Conservation (phyloP, 2,797 vertebrate genomes). For the Enteromius anoplus region DNA sequence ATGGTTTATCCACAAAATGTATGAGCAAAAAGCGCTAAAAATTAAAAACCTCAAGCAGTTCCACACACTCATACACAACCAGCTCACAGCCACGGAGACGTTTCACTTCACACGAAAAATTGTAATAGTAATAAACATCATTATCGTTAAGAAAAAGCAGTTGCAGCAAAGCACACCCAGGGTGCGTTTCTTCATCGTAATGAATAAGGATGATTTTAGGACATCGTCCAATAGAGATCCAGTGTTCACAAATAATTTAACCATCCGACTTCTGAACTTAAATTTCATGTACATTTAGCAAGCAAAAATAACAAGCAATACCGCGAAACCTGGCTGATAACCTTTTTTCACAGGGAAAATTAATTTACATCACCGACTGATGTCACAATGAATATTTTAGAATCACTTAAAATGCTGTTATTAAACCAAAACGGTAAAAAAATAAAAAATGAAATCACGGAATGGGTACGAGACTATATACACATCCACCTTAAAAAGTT, state of each 20-base stretch:
- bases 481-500: constrained; percentile 67
- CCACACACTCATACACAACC: constrained; percentile 58
- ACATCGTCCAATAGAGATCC: constrained; percentile 70
- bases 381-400: constrained; percentile 45
- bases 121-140: constrained; percentile 62
- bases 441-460: constrained; percentile 53
- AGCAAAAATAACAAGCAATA: constrained; percentile 71
- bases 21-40: constrained; percentile 12
- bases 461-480: constrained; percentile 68
- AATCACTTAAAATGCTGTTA: constrained; percentile 64
- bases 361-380: constrained; percentile 40
- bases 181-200: constrained; percentile 63
- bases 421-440: constrained; percentile 61
- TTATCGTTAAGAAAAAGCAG: constrained; percentile 65
- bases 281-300: constrained; percentile 76
- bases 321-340: constrained; percentile 22
- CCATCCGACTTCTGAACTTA: constrained; percentile 63
- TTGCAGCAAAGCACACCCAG: constrained; percentile 69
- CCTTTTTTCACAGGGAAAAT: constrained; percentile 36
- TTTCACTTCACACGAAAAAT: constrained; percentile 60
- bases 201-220: constrained; percentile 58
- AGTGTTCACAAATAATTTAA: constrained; percentile 65
- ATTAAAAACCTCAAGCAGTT: constrained; percentile 36
- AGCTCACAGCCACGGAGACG: constrained; percentile 62
- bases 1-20: constrained; percentile 24